Base-by-base conservation (phyloP, 2,797 vertebrate species). In the Aselliscus stoliczkanus region DNA sequence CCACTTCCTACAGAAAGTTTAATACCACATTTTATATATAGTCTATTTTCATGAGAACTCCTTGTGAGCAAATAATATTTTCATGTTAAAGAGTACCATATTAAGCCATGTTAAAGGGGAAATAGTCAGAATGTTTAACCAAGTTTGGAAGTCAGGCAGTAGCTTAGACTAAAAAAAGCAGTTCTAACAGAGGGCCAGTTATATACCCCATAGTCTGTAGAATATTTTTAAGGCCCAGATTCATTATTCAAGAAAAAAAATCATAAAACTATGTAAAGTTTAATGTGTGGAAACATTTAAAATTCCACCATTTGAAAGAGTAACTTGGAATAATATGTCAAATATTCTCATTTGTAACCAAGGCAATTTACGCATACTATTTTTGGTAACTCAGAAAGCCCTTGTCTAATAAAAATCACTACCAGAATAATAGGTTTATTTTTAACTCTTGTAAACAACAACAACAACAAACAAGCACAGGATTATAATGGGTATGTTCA, bases 1-100 rank as follows among this genome's bases (percentile, higher is more conserved):
- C 76, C 34, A 76, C 92, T 96, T 94, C 92, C 75, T 95, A 82
- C 82, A 88, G 25, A 89, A 93, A 96, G 67, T 86, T 94, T 93
- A 94, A 80, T 76, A 91, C 60, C 23, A 92, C 8, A 58, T 75
- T 97, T 95, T 81, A 96, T 84, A 90, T 50, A 92, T 97, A 93
- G 56, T 90, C 65, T 81, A 56, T 79, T 88, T 96, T 95, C 86
- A 95, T 92, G 13, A 87, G 56, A n/a, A 87, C 14, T 88, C 15
- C 77, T 90, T 94, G 13, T 65, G 42, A 96, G 60, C 31, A 92
- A 96, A 88, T 73, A 87, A 77, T 5, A 4, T 85, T 92, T 96
- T 91, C 60, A 73, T 86, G 12, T 92, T 95, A 76, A 88, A 95
- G 69, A 91, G 15, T 31, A 86, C 64, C 37, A 93, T 37, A 94